These are phyloP conservation scores for Tetranychus truncatus DNA, from an alignment of 2,888 invertebrate genomes.

Conservation along the genomic window DNA sequence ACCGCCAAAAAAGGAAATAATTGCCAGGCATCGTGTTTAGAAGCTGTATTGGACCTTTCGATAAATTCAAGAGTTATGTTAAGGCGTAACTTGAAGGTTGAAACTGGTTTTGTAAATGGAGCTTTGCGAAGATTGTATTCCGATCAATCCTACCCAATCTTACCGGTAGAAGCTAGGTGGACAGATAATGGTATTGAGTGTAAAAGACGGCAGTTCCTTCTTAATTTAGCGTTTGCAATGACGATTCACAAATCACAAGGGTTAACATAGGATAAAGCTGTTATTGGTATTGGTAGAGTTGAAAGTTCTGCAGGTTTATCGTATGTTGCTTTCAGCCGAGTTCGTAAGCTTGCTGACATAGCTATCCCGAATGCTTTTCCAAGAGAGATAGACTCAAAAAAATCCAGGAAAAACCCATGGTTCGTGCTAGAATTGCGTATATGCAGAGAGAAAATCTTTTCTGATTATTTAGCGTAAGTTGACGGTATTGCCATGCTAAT, in stretches of 20 bases:
- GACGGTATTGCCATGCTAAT: too few relatives aligned
- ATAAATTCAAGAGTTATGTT: background rate
- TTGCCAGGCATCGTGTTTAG: background rate
- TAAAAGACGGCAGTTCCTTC: background rate
- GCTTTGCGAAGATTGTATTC: background rate
- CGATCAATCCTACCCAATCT: background rate
- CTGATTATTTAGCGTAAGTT: too few relatives aligned
- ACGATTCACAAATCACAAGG: constrained; percentile 9
- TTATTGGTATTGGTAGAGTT: background rate
- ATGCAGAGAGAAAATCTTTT: too few relatives aligned
- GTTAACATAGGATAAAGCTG: background rate
- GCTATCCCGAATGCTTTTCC: background rate
- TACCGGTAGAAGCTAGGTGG: background rate
- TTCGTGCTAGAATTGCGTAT: too few relatives aligned
- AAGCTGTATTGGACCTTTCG: background rate
- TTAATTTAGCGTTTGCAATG: background rate
- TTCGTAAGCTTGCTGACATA: background rate
- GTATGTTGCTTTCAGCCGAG: background rate
- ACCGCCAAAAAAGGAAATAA: background rate
- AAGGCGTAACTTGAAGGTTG: background rate
- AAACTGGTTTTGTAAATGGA: background rate
- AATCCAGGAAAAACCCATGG: too few relatives aligned
- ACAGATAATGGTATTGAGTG: background rate
- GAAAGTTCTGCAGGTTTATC: background rate
- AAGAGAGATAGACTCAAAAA: too few relatives aligned